Conservation (phyloP, 2,888 invertebrate species). For the Plemyria rubiginata region DNA sequence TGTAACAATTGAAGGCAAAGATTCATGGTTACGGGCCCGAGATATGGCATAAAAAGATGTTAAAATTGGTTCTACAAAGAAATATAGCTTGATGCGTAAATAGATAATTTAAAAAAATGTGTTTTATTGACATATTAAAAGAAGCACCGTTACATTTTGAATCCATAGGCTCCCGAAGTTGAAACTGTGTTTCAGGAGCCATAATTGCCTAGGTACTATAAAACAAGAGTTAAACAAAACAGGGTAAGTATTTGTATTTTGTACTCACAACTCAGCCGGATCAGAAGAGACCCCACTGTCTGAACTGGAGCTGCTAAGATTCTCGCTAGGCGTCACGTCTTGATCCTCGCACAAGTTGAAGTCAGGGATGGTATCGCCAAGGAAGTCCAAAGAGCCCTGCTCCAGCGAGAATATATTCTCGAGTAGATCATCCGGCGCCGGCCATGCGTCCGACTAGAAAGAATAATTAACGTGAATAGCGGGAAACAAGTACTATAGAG, state of each 20-base stretch:
- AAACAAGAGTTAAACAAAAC: no score
- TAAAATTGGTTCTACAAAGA: no score
- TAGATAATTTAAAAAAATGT: no score
- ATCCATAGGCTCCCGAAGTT: no score
- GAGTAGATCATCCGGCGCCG: constrained; percentile 86
- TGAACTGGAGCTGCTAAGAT: constrained; percentile 82
- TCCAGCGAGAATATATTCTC: constrained; percentile 89
- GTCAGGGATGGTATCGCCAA: constrained; percentile 83
- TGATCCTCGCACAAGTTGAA: constrained; percentile 65
- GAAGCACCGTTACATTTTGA: no score
- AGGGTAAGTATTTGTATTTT: constrained; percentile 34
- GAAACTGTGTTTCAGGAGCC: no score
- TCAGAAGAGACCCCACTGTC: constrained; percentile 90
- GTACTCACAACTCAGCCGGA: constrained; percentile 81
- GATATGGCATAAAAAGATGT: no score
- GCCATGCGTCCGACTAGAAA: constrained; percentile 76
- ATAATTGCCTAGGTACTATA: no score
- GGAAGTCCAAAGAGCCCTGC: constrained; percentile 85
- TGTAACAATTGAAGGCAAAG: no score
- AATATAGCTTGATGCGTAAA: no score
- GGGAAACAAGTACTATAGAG: not conserved
- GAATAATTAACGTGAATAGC: constrained; percentile 17
- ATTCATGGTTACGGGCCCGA: no score
- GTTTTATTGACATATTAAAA: no score
- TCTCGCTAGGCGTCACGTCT: constrained; percentile 63